Percentiles rank a stretch among this genome's conserved stretches.
Evolutionary conservation across 2,888 invertebrate species (phyloP).

Genomic region (Spisula subtruncata): DNA sequence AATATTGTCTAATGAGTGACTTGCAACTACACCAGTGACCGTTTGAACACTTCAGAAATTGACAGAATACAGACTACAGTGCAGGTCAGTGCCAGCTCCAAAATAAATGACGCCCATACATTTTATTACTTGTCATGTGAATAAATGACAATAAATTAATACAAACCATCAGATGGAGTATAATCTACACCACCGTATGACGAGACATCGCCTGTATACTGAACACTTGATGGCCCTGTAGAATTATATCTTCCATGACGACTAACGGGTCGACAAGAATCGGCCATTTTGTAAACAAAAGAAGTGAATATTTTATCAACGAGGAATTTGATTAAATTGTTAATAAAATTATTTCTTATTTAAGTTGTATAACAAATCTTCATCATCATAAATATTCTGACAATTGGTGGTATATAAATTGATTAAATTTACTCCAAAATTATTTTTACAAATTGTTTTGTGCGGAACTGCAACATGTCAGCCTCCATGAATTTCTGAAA

Average conservation of each 20-base stretch:
- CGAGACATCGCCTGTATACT: slow-evolving; percentile 61
- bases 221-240: slow-evolving; percentile 64
- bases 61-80: not conserved
- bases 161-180: slow-evolving; percentile 68
- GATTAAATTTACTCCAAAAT: not conserved
- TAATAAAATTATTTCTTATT: not conserved
- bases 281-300: slow-evolving; percentile 76
- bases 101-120: not conserved
- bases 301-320: slow-evolving; percentile 44
- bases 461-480: slow-evolving; percentile 51
- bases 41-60: too few species aligned
- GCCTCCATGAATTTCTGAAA: slow-evolving; percentile 33
- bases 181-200: slow-evolving; percentile 70
- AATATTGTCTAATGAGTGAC: too few species aligned
- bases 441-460: not conserved
- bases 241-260: slow-evolving; percentile 80
- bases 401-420: not conserved
- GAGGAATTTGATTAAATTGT: not conserved
- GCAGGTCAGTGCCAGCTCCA: slow-evolving; percentile 3
- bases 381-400: not conserved
- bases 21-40: too few species aligned
- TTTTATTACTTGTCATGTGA: not conserved
- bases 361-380: not conserved
- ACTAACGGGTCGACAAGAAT: slow-evolving; percentile 77
- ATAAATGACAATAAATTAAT: not conserved